A percentile compares a stretch with the other conserved stretches of the same genome.
Conservation (phyloP, 2,888 invertebrate genomes). For the Mongoloraphidia duomilia region DNA sequence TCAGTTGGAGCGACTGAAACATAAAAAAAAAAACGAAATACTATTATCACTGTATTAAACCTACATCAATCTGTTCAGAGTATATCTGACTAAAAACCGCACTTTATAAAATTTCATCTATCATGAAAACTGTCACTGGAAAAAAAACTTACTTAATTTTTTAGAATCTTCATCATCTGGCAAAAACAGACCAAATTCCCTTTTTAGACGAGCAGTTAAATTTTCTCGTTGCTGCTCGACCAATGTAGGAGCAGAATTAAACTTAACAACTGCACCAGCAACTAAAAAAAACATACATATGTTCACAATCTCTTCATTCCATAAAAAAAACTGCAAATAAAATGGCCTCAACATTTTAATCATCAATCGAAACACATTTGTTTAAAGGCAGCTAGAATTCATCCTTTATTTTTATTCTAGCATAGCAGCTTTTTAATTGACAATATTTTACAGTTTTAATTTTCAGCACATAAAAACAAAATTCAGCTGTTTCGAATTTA, state of each 20-base stretch:
- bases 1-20: background rate
- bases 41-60: background rate
- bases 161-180: constrained; percentile 52
- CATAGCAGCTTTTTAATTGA: too few relatives aligned
- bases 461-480: background rate
- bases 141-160: constrained; percentile 32
- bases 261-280: constrained; percentile 32
- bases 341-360: background rate
- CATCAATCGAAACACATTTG: background rate
- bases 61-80: too few relatives aligned
- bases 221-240: constrained; percentile 79
- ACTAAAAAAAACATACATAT: background rate
- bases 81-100: background rate
- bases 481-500: too few relatives aligned
- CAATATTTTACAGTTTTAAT: too few relatives aligned
- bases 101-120: constrained; percentile 13
- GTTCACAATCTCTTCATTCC: background rate
- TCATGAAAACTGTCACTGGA: too few relatives aligned
- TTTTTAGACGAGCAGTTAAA: constrained; percentile 67
- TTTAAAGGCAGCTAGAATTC: background rate
- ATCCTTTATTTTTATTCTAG: too few relatives aligned
- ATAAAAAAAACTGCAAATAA: background rate
- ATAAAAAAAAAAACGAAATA: background rate
- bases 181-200: constrained; percentile 64
- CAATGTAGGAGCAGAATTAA: constrained; percentile 71